These are phyloP conservation scores for Macaria liturata DNA, from an alignment of 2,888 invertebrate genomes.

Conservation along the genomic window DNA sequence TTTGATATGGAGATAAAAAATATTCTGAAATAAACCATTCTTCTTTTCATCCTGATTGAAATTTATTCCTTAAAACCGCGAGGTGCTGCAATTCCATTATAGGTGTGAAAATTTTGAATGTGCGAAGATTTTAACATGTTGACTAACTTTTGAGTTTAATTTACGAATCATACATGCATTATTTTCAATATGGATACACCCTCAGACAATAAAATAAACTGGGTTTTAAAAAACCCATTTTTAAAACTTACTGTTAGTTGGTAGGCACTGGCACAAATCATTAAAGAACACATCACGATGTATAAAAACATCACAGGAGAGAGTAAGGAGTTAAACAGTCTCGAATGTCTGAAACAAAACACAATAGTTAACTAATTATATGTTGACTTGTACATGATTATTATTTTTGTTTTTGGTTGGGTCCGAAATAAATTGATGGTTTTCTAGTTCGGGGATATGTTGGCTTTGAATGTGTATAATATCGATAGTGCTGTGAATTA, in stretches of 20 bases:
- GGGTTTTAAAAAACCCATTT: too few species aligned
- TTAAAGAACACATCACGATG: slow-evolving; percentile 64
- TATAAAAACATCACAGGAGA: slow-evolving; percentile 75
- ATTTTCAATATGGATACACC: too few species aligned
- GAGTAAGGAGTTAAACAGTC: slow-evolving; percentile 63
- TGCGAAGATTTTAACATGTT: too few species aligned
- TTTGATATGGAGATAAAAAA: too few species aligned
- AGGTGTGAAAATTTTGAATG: too few species aligned
- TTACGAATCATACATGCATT: too few species aligned
- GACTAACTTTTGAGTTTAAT: too few species aligned
- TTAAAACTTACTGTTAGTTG: slow-evolving; percentile 61
- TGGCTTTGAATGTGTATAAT: background rate
- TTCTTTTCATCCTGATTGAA: too few species aligned
- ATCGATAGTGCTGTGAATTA: slow-evolving; percentile 14
- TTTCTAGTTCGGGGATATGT: slow-evolving; percentile 12
- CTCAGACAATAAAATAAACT: too few species aligned
- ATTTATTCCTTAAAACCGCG: too few species aligned
- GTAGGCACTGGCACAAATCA: slow-evolving; percentile 69
- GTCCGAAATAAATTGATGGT: slow-evolving; percentile 1
- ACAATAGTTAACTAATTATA: slow-evolving; percentile 14
- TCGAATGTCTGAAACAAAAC: slow-evolving; percentile 57
- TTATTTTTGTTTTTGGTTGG: slow-evolving; percentile 35
- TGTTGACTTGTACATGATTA: slow-evolving; percentile 28
- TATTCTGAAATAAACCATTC: too few species aligned
- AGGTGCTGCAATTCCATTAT: too few species aligned